Percentiles rank a stretch among this genome's conserved stretches.
Evolutionary conservation across 1,140 invertebrate species (phyloP).

Genomic region (Lepidurus packardi): DNA sequence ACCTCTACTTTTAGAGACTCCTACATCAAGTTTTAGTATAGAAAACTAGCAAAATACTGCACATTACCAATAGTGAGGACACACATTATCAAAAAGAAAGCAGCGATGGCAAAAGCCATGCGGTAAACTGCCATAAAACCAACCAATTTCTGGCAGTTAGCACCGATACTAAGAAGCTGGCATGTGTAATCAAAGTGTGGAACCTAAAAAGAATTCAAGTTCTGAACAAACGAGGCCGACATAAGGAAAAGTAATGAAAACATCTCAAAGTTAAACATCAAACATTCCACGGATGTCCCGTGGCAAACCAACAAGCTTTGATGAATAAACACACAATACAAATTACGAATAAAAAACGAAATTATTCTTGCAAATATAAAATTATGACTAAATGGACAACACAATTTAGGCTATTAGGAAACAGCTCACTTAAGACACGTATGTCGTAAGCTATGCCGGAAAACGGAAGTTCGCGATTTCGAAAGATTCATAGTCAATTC

Average conservation of each 20-base stretch:
- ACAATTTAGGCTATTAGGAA: background rate
- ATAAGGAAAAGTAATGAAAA: conserved; percentile 1
- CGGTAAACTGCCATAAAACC: conserved; percentile 50
- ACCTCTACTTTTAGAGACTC: conserved; percentile 44
- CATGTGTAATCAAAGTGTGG: conserved; percentile 46
- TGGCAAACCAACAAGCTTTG: background rate
- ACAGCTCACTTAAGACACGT: too few species aligned
- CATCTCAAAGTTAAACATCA: background rate
- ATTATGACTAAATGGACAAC: background rate
- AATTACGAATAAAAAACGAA: background rate
- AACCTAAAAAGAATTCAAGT: conserved; percentile 42
- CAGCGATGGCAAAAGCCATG: conserved; percentile 46
- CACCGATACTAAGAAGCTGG: conserved; percentile 43
- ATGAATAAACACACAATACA: too few species aligned
- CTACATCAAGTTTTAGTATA: conserved; percentile 29
- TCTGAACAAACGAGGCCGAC: conserved; percentile 1
- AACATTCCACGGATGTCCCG: background rate
- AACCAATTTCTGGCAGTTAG: conserved; percentile 45
- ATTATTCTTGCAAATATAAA: background rate
- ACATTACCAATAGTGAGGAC: conserved; percentile 42
- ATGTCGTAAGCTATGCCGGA: too few species aligned
- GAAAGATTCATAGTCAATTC: too few species aligned
- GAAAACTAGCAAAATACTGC: background rate
- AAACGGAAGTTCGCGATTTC: too few species aligned
- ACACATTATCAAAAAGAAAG: conserved; percentile 45